Evolutionary conservation across 2,888 invertebrate genomes (phyloP), one percentile per base, ranked within the genome.

Genomic region (Plebejus melissa): DNA sequence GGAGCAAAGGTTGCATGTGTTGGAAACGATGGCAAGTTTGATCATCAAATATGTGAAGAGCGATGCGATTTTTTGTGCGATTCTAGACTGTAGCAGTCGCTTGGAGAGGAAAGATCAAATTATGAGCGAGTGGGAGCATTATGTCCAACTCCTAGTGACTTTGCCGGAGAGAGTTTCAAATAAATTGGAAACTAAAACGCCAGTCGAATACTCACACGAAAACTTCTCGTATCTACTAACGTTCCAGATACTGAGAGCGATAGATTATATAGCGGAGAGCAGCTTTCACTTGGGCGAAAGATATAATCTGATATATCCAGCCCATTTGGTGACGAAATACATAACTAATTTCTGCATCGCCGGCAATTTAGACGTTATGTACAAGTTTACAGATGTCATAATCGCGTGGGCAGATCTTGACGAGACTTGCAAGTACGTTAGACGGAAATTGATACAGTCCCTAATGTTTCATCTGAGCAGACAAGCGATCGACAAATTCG

Each of bases 161-260:
- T 81, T 97, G 74, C 97, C 97, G 0, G 95, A 93, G 81, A 90
- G 96, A 79, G 89, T 97, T 69, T 96, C 97, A 9, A 98, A 98
- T 83, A 94, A 93, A 80, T 80, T 95, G 46, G 88, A 95, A 78
- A 90, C 88, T 1, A 88, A 94, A 50, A 89, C 95, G 5, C 94
- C 95, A 0, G 90, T 93, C 77, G 89, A 94, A 28, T 97, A 96
- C 82, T 87, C 94, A 0, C 90, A 94, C 0, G 89, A 94, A 22
- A 90, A 90, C 36, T 97, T 94, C 84, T 90, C 95, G 0, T 94
- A 94, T 75, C 86, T 95, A 69, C 81, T 97, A 0, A 86, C 95
- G 38, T 94, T 94, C 77, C 96, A 96, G 80, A 85, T 96, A 4
- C 80, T 95, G 0, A 94, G 95, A 80, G 88, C 94, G 0, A 84